Base-by-base conservation (phyloP, 2,113 vertebrate genomes). In the Psilopsiagon aurifrons region DNA sequence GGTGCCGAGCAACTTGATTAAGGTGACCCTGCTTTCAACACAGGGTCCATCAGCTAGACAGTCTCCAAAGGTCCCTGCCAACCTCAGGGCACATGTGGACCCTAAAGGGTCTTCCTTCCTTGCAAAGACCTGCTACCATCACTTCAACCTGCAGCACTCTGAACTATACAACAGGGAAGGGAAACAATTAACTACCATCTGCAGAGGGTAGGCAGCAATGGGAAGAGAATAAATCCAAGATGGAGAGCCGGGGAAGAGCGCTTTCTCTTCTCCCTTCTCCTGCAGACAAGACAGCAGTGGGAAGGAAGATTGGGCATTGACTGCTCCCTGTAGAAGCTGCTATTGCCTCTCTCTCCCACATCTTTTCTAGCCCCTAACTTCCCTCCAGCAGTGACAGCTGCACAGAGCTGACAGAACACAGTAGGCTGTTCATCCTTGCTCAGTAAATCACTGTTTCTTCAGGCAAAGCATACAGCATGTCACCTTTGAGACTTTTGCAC, bases 401-500 rank as follows among this genome's bases (percentile, higher is more conserved):
- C 54, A 52, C 31, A 35, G 54, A 43, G 76, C 22, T 60, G 71
- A 47, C 64, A 69, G 71, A 77, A 74, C 44, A 35, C 76, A 60
- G 70, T 28, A 78, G 67, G 55, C 55, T 66, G 35, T 23, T 69
- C 55, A 59, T 54, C 76, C 55, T 83, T 55, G 60, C 60, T 59
- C 71, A 70, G 49, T 51, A 70, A 66, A 83, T 92, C 76, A 79
- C 55, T 62, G 24, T n/a, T 68, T 82, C 88, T 82, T 33, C 66
- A 88, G 84, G 70, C 54, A 85, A 73, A 88, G 64, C 69, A 47
- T 17, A 67, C 41, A 83, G 67, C 81, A 60, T 46, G 57, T 83
- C 92, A 86, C 81, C 81, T 86, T 83, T 3, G 2, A 66, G 81
- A 52, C 94, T 95, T 88, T 33, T 75, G 81, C 81, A 79, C 77